These are phyloP conservation scores for Epirrita christyi DNA, from an alignment of 2,888 invertebrate species.

Conservation along the genomic window DNA sequence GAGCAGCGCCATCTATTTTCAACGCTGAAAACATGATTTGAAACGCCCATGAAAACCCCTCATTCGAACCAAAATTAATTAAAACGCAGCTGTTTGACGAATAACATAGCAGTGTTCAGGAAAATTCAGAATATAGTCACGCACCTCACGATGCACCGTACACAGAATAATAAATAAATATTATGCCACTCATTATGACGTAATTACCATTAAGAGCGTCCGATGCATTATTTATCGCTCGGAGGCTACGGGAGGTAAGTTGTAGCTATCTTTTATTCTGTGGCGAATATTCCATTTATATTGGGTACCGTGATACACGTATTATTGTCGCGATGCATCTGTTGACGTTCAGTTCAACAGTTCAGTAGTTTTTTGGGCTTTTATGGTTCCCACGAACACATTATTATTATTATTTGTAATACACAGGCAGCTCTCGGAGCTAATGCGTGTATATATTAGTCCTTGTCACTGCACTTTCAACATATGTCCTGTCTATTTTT, in stretches of 20 bases:
- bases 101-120: constrained; percentile 37
- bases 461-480: too few relatives aligned
- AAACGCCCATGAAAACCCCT: too few relatives aligned
- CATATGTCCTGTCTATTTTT: too few relatives aligned
- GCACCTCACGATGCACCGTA: constrained; percentile 58
- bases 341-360: not conserved
- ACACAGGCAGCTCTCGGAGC: too few relatives aligned
- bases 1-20: too few relatives aligned
- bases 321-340: constrained; percentile 13
- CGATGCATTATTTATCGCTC: constrained; percentile 62
- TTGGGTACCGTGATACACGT: constrained; percentile 6
- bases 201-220: constrained; percentile 69
- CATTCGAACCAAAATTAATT: constrained; percentile 24
- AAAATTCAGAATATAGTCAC: constrained; percentile 58
- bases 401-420: too few relatives aligned
- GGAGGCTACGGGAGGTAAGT: constrained; percentile 17
- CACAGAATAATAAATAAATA: constrained; percentile 66
- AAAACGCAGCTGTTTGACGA: constrained; percentile 25
- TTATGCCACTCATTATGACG: constrained; percentile 67
- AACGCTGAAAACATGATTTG: too few relatives aligned
- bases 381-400: too few relatives aligned
- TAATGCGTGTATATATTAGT: too few relatives aligned
- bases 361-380: too few relatives aligned
- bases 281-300: constrained; percentile 15
- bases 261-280: constrained; percentile 5